Percentiles rank a stretch among this genome's conserved stretches.
Evolutionary conservation across 1,140 invertebrate genomes (phyloP).

Genomic region (Paralvinella palmiformis): DNA sequence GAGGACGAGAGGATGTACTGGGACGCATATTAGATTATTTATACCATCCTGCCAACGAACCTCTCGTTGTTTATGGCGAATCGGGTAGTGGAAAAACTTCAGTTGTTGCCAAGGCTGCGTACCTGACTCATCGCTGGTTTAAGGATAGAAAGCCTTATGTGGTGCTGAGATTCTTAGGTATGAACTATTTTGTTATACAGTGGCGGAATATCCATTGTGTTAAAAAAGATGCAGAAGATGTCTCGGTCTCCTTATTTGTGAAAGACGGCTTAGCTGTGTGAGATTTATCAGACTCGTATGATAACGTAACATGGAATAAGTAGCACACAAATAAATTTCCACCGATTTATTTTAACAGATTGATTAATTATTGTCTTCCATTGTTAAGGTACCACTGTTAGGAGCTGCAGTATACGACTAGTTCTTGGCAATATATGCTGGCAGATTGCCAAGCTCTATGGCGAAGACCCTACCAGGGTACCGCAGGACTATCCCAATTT

Average conservation of each 20-base stretch:
- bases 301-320: too few species aligned
- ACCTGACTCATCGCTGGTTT: slow-evolving; percentile 20
- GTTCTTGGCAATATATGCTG: slow-evolving; percentile 90
- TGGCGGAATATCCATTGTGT: too few species aligned
- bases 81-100: slow-evolving; percentile 42
- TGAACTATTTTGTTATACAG: too few species aligned
- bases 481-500: slow-evolving; percentile 17
- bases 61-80: slow-evolving; percentile 36
- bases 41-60: slow-evolving; percentile 37
- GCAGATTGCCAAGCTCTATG: slow-evolving; percentile 18
- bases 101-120: slow-evolving; percentile 33
- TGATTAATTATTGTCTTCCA: too few species aligned
- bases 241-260: too few species aligned
- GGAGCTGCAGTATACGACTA: slow-evolving; percentile 82
- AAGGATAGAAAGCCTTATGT: slow-evolving; percentile 66
- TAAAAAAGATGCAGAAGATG: too few species aligned
- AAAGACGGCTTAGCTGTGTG: too few species aligned
- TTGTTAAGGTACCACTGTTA: slow-evolving; percentile 69
- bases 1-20: slow-evolving; percentile 78
- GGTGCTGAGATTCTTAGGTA: slow-evolving; percentile 78
- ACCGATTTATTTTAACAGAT: too few species aligned
- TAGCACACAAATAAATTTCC: too few species aligned
- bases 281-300: too few species aligned
- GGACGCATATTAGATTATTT: slow-evolving; percentile 68
- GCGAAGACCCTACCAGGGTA: background rate